A percentile compares a stretch with the other conserved stretches of the same genome.
phyloP scores from a whole-genome alignment of 2,888 invertebrate species.

The Eupsilia transversa region DNA sequence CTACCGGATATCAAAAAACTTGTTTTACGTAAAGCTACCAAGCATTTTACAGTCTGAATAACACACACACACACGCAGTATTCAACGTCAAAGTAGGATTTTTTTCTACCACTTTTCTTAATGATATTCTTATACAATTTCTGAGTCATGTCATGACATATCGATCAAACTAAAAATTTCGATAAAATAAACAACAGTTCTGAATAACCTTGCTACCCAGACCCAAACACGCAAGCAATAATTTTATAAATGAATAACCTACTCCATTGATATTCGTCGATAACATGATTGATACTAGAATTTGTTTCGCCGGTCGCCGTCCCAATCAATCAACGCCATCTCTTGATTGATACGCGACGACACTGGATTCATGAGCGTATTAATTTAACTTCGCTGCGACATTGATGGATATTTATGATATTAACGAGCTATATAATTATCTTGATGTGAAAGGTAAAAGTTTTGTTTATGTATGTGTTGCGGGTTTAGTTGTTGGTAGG shows the following conservation, averaged over 20 bases:
- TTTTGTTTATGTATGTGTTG: slow-evolving; percentile 55
- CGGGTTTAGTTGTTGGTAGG: slow-evolving; percentile 2
- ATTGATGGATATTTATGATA: slow-evolving; percentile 85
- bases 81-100: background rate
- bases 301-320: slow-evolving; percentile 78
- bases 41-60: background rate
- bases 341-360: slow-evolving; percentile 86
- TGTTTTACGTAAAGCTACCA: background rate
- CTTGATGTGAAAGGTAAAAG: slow-evolving; percentile 63
- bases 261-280: slow-evolving; percentile 66
- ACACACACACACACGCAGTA: too few species aligned
- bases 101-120: background rate
- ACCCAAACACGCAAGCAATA: slow-evolving; percentile 47
- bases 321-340: slow-evolving; percentile 83
- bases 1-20: background rate
- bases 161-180: background rate
- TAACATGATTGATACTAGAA: slow-evolving; percentile 78
- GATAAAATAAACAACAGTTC: background rate
- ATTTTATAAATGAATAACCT: slow-evolving; percentile 63
- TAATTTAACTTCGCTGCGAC: slow-evolving; percentile 83
- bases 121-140: background rate
- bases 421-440: slow-evolving; percentile 80
- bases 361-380: slow-evolving; percentile 85
- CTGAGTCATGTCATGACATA: background rate
- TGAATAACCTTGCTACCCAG: background rate